phyloP scores from a whole-genome alignment of 2,797 vertebrate species.

The Euphonia xanthogaster region DNA sequence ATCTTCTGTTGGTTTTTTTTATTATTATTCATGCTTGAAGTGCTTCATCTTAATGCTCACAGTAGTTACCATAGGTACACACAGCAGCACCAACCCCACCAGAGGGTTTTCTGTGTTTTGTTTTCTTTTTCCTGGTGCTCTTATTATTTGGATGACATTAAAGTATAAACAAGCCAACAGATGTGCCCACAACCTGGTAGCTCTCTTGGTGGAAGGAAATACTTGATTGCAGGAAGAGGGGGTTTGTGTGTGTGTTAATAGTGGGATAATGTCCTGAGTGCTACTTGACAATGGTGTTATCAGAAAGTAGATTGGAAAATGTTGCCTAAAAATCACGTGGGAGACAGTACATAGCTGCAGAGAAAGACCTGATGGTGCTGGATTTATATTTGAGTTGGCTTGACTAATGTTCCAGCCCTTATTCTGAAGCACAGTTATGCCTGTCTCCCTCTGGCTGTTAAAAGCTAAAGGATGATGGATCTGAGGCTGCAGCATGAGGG shows the following conservation, averaged over 20 bases:
- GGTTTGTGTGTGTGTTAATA: background rate
- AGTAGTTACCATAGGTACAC: conserved; percentile 34
- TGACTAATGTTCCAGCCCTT: background rate
- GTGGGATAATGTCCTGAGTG: background rate
- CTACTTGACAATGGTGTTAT: background rate
- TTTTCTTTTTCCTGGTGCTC: conserved; percentile 50
- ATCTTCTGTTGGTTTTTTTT: conserved; percentile 41
- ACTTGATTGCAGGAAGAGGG: background rate
- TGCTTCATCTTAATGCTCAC: conserved; percentile 57
- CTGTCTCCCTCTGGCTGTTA: conserved; percentile 13
- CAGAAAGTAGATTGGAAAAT: conserved; percentile 14
- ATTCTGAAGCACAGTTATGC: background rate
- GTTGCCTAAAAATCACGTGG: conserved; percentile 22
- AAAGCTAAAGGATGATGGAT: background rate
- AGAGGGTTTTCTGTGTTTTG: conserved; percentile 39
- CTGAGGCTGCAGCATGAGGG: background rate
- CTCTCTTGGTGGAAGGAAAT: conserved; percentile 34
- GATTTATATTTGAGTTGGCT: background rate
- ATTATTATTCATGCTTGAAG: conserved; percentile 65
- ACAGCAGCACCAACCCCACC: background rate
- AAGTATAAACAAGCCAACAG: conserved; percentile 53
- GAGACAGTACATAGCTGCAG: background rate
- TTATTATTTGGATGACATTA: conserved; percentile 61
- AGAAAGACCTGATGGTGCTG: background rate
- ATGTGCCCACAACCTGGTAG: conserved; percentile 54